A percentile compares a stretch with the other conserved stretches of the same genome.
Evolutionary conservation across 1,140 invertebrate species (phyloP).

Genomic region (Pseudoatta argentina): DNA sequence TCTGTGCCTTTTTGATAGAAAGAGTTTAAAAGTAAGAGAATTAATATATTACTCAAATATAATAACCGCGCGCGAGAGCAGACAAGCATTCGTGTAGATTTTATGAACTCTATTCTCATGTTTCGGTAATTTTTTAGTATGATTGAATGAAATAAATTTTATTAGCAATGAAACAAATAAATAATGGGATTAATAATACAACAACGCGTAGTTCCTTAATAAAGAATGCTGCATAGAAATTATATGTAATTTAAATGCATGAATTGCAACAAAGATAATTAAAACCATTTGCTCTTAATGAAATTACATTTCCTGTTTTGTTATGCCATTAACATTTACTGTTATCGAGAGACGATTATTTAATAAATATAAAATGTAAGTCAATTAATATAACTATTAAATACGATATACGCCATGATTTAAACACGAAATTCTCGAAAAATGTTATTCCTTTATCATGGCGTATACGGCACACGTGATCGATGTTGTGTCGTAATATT

Average conservation of each 20-base stretch:
- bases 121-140: not conserved
- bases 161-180: slow-evolving; percentile 1
- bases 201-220: not conserved
- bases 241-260: not conserved
- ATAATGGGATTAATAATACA: not conserved
- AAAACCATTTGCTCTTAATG: not conserved
- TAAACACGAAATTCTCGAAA: slow-evolving; percentile 1
- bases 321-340: not conserved
- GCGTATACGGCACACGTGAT: slow-evolving; percentile 2
- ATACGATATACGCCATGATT: not conserved
- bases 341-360: not conserved
- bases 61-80: slow-evolving; percentile 6
- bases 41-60: slow-evolving; percentile 30
- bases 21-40: slow-evolving; percentile 52
- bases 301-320: not conserved
- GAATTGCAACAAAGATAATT: not conserved
- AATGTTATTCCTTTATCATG: slow-evolving; percentile 45
- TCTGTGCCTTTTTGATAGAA: slow-evolving; percentile 13
- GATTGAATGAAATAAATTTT: slow-evolving; percentile 22
- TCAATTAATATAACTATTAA: slow-evolving; percentile 5
- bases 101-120: slow-evolving; percentile 17
- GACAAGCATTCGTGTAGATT: not conserved
- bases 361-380: not conserved
- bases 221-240: not conserved
- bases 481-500: slow-evolving; percentile 62